phyloP scores from a whole-genome alignment of 2,113 vertebrate species.

The Promerops cafer region DNA sequence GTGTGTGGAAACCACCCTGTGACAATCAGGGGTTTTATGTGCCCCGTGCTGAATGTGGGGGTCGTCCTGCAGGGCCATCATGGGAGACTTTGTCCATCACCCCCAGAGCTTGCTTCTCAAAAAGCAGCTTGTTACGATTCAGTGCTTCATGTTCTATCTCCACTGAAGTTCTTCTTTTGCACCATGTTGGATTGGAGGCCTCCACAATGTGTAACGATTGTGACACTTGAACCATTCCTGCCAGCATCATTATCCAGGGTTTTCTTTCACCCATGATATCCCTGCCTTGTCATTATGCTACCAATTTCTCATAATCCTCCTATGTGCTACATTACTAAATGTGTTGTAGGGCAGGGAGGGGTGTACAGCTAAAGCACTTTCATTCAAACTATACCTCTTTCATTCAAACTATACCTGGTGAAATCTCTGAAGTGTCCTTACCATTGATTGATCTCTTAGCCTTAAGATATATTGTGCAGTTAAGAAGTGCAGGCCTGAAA shows the following conservation, averaged over 20 bases:
- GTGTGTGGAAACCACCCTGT: background rate
- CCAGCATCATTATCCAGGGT: background rate
- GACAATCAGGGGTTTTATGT: background rate
- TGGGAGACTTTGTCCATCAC: background rate
- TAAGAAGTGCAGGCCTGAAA: background rate
- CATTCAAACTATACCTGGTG: too few relatives aligned
- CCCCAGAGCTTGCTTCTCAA: background rate
- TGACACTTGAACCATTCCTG: background rate
- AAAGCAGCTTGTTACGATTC: background rate
- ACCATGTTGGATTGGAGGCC: background rate
- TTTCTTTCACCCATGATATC: background rate
- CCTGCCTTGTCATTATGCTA: background rate
- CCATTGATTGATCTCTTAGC: background rate
- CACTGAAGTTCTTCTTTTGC: background rate
- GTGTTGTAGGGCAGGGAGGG: background rate
- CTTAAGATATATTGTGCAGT: constrained; percentile 12
- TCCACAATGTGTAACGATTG: background rate
- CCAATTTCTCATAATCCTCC: background rate
- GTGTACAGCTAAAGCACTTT: background rate
- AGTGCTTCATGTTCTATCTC: background rate
- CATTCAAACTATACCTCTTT: background rate
- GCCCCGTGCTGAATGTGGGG: background rate
- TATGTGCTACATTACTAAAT: background rate
- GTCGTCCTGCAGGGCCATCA: background rate
- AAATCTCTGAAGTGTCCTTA: constrained; percentile 38